Evolutionary conservation across 2,888 invertebrate genomes (phyloP), one percentile per base, ranked within the genome.

Genomic region (Sminthurinus aureus): DNA sequence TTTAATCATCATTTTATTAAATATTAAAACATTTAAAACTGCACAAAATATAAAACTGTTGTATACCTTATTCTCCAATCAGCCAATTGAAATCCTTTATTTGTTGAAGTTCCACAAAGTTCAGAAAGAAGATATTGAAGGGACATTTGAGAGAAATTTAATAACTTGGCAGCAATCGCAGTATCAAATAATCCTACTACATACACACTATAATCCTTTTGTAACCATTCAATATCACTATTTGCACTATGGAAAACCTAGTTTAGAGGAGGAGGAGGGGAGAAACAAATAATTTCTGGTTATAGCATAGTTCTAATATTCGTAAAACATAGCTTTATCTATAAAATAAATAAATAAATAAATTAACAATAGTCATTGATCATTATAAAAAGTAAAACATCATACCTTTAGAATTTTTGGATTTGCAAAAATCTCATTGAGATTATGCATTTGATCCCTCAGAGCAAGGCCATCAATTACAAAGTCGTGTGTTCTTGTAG

Each of bases 131-230:
- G 91, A 90, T 94, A 94, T 0, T 96, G 94, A 79, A 96, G 91
- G 4, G 97, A 96, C 0, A 94, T 91, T 20, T 93, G 93, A 0
- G 93, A 91, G 85, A 95, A 92, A 38, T 93, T 92, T 0, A 99
- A 91, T 2, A 93, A 91, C 87, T 94, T 93, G 0, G 96, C 94
- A 0, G 98, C 98, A 90, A 95, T 94, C 89, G 96, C 94, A 0
- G 99, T 99, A 90, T 99, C 99, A 90, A 99, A 98, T 94, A 99
- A 93, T 88, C 98, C 98, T 0, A 99, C 98, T 2, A 99, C 91
- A 90, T 99, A 99, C 0, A 99, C 90, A 0, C 97, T 96, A 83
- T 99, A 93, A 92, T 99, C 99, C 20, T 97, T 92, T 90, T 99
- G 99, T 52, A 99, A 91, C 99, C 99, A 99, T 58, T 94, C 91